Base-by-base conservation (phyloP, 2,113 vertebrate genomes). In the Aplodontia rufa region DNA sequence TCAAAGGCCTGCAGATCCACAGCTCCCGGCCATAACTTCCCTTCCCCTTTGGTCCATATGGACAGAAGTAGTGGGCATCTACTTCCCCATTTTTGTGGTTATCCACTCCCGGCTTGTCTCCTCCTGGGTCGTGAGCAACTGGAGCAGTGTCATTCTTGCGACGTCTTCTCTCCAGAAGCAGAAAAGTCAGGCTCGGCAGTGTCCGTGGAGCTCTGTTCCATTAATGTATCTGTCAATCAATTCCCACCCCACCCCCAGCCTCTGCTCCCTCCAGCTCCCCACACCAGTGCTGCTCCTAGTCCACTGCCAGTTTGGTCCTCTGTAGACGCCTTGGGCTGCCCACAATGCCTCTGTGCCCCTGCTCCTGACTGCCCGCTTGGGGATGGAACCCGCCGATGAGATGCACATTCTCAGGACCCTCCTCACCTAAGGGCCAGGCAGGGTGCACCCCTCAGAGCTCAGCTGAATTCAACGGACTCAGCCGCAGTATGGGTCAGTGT, bases 321-420 rank as follows among this genome's bases (percentile, higher is more conserved):
- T 14, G 0, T n/a, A 7, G 66, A 45, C 42, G 12, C 17, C 26
- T 88, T 24, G 16, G 6, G 35, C 20, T 37, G n/a, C 90, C 79
- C 58, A 53, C 4, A 22, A 51, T 0, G 6, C 47, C 53, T 66
- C 22, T 55, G 6, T 19, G 26, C 51, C 74, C 47, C 78, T 91
- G 47, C 62, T 55, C 37, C 53, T 58, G 28, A 3, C 5, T 42
- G 8, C 40, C 55, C 68, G 35, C 72, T 14, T 49, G 28, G 58
- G 60, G 32, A 28, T 13, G 28, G 40, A 53, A 7, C 28, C 68
- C 47, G 58, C 16, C 0, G 0, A 45, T 4, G 20, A 55, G 28
- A 55, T 14, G n/a, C 26, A 37, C 35, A 62, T 40, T 13, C 84
- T 60, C 35, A 4, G 37, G 12, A 32, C 14, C 51, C 6, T 37